A percentile compares a stretch with the other conserved stretches of the same genome.
Evolutionary conservation across 2,888 invertebrate species (phyloP).

Genomic region (Myathropa florea): DNA sequence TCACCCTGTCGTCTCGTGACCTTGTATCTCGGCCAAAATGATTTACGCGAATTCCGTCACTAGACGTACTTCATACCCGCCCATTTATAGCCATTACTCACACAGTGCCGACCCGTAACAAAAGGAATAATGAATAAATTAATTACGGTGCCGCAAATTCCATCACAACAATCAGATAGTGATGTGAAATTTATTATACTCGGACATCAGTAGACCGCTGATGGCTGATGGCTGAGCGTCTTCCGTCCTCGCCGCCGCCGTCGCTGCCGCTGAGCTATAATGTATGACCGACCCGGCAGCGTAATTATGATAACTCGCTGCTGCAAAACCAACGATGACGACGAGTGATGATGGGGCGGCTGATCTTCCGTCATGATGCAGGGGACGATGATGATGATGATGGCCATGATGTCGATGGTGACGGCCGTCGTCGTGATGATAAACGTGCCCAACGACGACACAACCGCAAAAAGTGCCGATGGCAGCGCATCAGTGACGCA

Average conservation of each 20-base stretch:
- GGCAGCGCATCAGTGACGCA: slow-evolving; percentile 7
- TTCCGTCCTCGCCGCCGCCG: slow-evolving; percentile 4
- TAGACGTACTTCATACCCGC: slow-evolving; percentile 30
- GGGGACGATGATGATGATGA: slow-evolving; percentile 35
- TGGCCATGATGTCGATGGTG: slow-evolving; percentile 45
- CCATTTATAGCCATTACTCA: slow-evolving; percentile 55
- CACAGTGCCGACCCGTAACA: slow-evolving; percentile 39
- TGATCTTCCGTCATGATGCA: slow-evolving; percentile 55
- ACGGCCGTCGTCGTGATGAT: slow-evolving; percentile 43
- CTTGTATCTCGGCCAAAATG: slow-evolving; percentile 36
- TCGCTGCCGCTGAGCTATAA: slow-evolving; percentile 30
- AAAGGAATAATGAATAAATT: slow-evolving; percentile 68
- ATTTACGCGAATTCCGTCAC: slow-evolving; percentile 55
- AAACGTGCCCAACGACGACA: slow-evolving; percentile 47
- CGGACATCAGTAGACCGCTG: slow-evolving; percentile 52
- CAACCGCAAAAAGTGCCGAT: slow-evolving; percentile 52
- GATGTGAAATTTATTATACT: slow-evolving; percentile 64
- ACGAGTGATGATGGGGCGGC: slow-evolving; percentile 55
- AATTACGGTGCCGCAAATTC: slow-evolving; percentile 65
- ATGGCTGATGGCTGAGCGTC: slow-evolving; percentile 15
- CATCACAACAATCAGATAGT: slow-evolving; percentile 67
- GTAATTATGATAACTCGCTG: slow-evolving; percentile 62
- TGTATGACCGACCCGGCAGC: slow-evolving; percentile 40
- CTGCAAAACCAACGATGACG: slow-evolving; percentile 42
- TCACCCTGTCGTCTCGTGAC: slow-evolving; percentile 36